phyloP scores from a whole-genome alignment of 2,888 invertebrate genomes.

The Adineta ricciae region DNA sequence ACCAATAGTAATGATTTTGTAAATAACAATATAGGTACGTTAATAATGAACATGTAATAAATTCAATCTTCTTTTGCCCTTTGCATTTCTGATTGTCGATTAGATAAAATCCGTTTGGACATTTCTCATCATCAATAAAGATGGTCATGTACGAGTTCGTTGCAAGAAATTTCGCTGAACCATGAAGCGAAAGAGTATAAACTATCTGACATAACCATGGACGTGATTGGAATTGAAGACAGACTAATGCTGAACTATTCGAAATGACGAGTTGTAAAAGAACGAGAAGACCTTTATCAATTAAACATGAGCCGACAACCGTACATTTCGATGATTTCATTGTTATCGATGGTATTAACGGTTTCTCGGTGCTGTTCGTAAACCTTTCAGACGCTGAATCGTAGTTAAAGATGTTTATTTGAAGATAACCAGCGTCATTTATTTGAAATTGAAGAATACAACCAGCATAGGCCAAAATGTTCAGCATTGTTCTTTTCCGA shows the following conservation, averaged over 20 bases:
- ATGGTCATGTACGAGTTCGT: background rate
- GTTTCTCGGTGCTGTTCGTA: background rate
- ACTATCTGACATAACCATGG: background rate
- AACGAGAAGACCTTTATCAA: background rate
- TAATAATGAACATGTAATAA: background rate
- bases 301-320: background rate
- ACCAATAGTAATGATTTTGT: background rate
- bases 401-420: background rate
- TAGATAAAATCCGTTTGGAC: background rate
- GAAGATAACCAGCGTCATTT: background rate
- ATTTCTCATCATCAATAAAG: background rate
- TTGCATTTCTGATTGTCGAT: background rate
- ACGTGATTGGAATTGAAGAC: background rate
- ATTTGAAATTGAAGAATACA: background rate
- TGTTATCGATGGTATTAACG: background rate
- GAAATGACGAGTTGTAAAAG: background rate
- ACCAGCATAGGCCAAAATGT: background rate
- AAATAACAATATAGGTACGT: background rate
- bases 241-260: background rate
- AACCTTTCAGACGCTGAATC: background rate
- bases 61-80: background rate
- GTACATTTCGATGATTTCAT: background rate
- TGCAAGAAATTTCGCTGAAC: background rate
- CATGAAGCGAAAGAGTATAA: background rate
- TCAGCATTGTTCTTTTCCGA: background rate